Conservation (phyloP, 2,113 vertebrate genomes). For the Barbus barbus region DNA sequence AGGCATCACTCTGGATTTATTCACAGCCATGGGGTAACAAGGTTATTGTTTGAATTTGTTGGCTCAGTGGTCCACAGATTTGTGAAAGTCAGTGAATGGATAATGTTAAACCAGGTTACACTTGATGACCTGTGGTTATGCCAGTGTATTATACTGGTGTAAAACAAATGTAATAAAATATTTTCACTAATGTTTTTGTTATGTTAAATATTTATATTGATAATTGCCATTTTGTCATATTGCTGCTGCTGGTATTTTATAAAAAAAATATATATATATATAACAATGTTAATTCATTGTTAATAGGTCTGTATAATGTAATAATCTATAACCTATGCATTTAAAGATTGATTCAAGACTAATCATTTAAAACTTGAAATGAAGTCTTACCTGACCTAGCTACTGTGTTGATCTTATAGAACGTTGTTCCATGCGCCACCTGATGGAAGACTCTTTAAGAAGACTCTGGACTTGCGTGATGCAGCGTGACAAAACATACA, state of each 20-base stretch:
- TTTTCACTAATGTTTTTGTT: too few species aligned
- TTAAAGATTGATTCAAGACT: not conserved
- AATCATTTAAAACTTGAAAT: not conserved
- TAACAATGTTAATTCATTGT: not conserved
- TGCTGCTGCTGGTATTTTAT: not conserved
- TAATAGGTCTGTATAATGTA: not conserved
- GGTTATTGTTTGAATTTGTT: not conserved
- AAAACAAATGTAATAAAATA: too few species aligned
- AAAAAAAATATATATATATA: too few species aligned
- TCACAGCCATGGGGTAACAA: not conserved
- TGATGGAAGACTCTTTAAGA: too few species aligned
- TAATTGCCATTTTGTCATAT: not conserved
- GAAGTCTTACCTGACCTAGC: not conserved
- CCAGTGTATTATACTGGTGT: too few species aligned
- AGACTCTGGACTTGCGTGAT: too few species aligned
- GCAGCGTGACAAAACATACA: too few species aligned
- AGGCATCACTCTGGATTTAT: slow-evolving; percentile 1
- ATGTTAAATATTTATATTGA: not conserved
- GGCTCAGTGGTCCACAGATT: not conserved
- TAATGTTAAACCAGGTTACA: not conserved
- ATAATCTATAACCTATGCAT: not conserved
- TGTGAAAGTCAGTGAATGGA: not conserved
- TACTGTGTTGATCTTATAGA: not conserved
- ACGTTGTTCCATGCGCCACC: too few species aligned
- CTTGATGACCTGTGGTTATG: not conserved